phyloP scores from a whole-genome alignment of 2,113 vertebrate species.

The Hypomesus transpacificus region DNA sequence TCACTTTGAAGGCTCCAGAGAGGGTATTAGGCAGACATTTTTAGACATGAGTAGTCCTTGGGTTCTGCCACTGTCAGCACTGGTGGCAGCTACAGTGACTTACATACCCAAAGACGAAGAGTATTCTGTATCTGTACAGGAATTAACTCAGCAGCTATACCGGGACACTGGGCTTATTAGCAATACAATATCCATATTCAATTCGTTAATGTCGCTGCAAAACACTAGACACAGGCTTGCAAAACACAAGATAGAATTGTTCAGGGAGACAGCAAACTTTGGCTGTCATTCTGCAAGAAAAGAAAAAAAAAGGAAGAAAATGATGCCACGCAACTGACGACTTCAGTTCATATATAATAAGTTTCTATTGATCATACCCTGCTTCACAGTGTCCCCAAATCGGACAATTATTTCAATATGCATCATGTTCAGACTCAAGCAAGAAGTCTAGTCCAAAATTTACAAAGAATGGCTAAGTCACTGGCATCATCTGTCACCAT shows the following conservation, averaged over 20 bases:
- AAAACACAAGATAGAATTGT: constrained; percentile 5
- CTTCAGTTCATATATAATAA: constrained; percentile 13
- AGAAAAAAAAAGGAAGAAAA: no score
- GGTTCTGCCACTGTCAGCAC: constrained; percentile 64
- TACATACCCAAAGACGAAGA: constrained; percentile 46
- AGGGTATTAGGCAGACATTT: constrained; percentile 48
- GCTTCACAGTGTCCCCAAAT: constrained; percentile 10
- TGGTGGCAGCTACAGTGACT: constrained; percentile 52
- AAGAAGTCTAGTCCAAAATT: neutral
- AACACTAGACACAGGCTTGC: constrained; percentile 1
- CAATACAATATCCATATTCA: constrained; percentile 42
- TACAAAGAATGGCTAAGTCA: no score
- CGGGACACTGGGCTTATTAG: constrained; percentile 36
- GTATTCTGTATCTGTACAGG: constrained; percentile 51
- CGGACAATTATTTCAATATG: constrained; percentile 24
- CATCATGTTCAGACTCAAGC: constrained; percentile 26
- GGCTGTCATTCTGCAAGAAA: constrained; percentile 15
- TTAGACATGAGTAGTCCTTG: constrained; percentile 58
- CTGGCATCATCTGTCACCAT: no score
- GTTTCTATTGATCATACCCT: neutral
- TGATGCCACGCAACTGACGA: neutral
- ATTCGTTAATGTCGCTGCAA: constrained; percentile 14
- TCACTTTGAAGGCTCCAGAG: constrained; percentile 48
- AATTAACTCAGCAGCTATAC: constrained; percentile 39
- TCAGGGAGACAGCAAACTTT: constrained; percentile 7